Percentiles rank a stretch among this genome's conserved stretches.
Evolutionary conservation across 2,797 vertebrate genomes (phyloP).

Genomic region (Ambastaia sidthimunki): DNA sequence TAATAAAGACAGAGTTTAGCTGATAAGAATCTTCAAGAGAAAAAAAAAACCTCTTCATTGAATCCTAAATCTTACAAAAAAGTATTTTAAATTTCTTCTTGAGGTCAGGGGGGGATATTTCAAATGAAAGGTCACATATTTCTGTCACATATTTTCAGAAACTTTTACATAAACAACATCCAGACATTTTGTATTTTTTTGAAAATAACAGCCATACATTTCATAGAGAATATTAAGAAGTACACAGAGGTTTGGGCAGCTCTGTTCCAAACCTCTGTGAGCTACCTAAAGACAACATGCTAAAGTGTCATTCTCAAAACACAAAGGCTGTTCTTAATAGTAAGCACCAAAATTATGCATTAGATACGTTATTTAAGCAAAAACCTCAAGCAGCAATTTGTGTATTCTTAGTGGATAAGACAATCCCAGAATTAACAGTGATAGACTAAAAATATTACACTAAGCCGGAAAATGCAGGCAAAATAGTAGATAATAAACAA

Average conservation of each 20-base stretch:
- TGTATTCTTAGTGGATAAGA: not conserved
- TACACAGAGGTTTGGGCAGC: not conserved
- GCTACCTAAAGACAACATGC: not conserved
- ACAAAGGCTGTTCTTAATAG: too few relatives aligned
- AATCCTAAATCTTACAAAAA: not conserved
- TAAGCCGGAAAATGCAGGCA: too few relatives aligned
- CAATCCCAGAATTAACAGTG: not conserved
- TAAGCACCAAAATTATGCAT: too few relatives aligned
- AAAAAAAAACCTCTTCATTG: not conserved
- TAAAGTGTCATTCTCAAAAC: too few relatives aligned
- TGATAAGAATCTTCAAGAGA: conserved; percentile 18
- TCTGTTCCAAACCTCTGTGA: not conserved
- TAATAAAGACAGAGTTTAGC: conserved; percentile 17
- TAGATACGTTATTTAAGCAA: too few relatives aligned
- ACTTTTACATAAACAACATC: not conserved
- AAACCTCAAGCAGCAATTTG: too few relatives aligned
- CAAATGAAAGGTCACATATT: conserved; percentile 6
- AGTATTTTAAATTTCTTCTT: not conserved
- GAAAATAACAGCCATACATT: not conserved
- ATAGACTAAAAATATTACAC: too few relatives aligned
- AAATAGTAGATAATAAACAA: not conserved
- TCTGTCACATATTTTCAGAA: not conserved
- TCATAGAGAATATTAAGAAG: not conserved
- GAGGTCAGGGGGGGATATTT: not conserved
- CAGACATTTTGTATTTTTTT: not conserved